Conservation (phyloP, 64 coral and sea anemone genomes). For the Hydrozoanthus tunicans region DNA sequence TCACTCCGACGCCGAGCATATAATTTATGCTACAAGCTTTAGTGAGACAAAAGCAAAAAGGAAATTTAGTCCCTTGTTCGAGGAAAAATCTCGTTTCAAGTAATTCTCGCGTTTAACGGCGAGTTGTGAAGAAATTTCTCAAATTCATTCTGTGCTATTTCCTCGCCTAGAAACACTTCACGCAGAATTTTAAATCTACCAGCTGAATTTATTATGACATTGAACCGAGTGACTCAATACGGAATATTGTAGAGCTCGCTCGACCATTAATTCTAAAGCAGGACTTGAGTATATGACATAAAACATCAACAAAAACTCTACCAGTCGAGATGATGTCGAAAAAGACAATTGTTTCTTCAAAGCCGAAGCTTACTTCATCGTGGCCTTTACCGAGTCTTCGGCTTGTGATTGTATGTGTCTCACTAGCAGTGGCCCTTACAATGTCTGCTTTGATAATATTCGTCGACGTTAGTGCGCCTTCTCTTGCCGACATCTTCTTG, state of each 20-base stretch:
- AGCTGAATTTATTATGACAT: constrained; percentile 33
- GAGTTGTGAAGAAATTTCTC: background rate
- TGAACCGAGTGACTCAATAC: constrained; percentile 4
- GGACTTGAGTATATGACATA: background rate
- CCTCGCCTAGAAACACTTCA: background rate
- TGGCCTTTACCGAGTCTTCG: constrained; percentile 95
- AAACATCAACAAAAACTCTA: background rate
- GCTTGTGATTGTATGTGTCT: constrained; percentile 94
- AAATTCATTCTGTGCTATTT: background rate
- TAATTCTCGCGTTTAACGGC: background rate
- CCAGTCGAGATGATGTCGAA: constrained; percentile 34
- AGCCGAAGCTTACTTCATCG: constrained; percentile 58
- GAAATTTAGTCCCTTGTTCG: constrained; percentile 15
- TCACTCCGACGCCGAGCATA: constrained; percentile 33
- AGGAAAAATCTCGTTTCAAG: background rate
- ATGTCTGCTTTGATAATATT: constrained; percentile 97
- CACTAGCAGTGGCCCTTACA: constrained; percentile 79
- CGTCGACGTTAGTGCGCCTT: constrained; percentile 89
- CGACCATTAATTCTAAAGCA: background rate
- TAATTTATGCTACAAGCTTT: constrained; percentile 58
- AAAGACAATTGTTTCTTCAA: constrained; percentile 36
- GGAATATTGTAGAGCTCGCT: constrained; percentile 19
- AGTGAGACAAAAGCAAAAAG: constrained; percentile 48
- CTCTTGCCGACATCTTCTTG: constrained; percentile 90
- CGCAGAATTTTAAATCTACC: constrained; percentile 25